Percentiles rank a stretch among this genome's conserved stretches.
Evolutionary conservation across 1,140 invertebrate genomes (phyloP).

Genomic region (Manduca sexta): DNA sequence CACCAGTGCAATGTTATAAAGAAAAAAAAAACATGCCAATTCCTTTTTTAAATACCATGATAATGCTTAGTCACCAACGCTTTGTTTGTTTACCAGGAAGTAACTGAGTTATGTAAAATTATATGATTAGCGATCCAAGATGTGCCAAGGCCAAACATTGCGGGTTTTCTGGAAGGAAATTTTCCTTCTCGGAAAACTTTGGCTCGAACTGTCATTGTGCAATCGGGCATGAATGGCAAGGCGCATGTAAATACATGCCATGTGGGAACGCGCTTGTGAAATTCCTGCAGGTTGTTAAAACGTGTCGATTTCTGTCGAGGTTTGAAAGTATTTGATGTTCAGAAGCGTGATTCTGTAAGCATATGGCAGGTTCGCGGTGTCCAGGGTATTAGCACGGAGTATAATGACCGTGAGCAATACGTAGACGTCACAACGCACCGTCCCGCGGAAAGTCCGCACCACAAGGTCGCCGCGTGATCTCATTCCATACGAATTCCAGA

Average conservation of each 20-base stretch:
- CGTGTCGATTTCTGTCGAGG: neutral
- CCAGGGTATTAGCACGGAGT: constrained; percentile 8
- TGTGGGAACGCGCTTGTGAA: neutral
- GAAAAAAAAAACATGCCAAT: too few species aligned
- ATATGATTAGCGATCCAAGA: constrained; percentile 14
- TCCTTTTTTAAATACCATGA: too few species aligned
- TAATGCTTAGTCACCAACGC: too few species aligned
- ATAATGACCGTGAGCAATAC: constrained; percentile 27
- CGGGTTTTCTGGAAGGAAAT: too few species aligned
- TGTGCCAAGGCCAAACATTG: constrained; percentile 13
- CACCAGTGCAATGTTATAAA: neutral
- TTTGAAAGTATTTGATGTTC: neutral
- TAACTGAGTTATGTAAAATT: constrained; percentile 16
- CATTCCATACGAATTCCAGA: constrained; percentile 53
- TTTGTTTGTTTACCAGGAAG: constrained; percentile 7
- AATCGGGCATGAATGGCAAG: too few species aligned
- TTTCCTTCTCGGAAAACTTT: too few species aligned
- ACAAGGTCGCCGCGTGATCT: constrained; percentile 70
- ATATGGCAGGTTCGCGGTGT: neutral
- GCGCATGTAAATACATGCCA: neutral
- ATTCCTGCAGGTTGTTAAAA: neutral
- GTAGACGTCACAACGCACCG: constrained; percentile 43
- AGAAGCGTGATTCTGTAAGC: neutral
- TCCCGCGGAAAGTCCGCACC: constrained; percentile 39
- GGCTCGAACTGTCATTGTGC: too few species aligned